Conservation (phyloP, 2,113 vertebrate species). For the Saimiri boliviensis region DNA sequence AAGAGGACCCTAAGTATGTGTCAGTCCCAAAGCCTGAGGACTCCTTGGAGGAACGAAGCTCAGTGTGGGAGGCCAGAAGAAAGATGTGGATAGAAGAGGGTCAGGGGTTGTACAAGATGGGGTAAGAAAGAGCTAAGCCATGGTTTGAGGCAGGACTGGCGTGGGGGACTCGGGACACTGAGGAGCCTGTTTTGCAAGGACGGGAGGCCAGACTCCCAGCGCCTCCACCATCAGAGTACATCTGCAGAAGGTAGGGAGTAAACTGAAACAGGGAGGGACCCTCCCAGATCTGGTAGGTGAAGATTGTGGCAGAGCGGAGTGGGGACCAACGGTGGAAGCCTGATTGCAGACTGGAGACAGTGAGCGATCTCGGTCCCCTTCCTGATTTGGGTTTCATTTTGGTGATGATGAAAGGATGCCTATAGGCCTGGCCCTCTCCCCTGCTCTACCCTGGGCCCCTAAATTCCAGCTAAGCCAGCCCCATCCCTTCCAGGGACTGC, state of each 20-base stretch:
- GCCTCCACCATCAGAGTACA: neutral
- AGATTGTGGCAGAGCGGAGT: neutral
- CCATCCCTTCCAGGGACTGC: no score
- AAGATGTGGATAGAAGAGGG: no score
- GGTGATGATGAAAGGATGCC: neutral
- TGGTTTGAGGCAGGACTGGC: neutral
- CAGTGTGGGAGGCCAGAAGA: neutral
- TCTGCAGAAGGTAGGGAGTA: neutral
- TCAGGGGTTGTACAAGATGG: accelerated
- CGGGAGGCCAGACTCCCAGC: neutral
- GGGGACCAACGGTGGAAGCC: neutral
- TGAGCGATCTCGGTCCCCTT: neutral
- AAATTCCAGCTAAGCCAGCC: neutral
- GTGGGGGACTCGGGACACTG: accelerated
- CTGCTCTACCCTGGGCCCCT: no score
- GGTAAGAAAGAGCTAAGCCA: neutral
- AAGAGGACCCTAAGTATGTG: neutral
- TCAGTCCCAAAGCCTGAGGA: neutral
- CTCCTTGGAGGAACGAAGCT: neutral
- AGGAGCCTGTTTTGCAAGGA: neutral
- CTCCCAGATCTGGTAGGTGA: neutral
- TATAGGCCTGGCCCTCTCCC: neutral
- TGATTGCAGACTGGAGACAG: neutral
- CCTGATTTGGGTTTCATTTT: neutral
- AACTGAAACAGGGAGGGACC: neutral